Percentiles rank a stretch among this genome's conserved stretches.
Evolutionary conservation across 2,113 vertebrate genomes (phyloP).

Genomic region (Anser brachyrhynchus): DNA sequence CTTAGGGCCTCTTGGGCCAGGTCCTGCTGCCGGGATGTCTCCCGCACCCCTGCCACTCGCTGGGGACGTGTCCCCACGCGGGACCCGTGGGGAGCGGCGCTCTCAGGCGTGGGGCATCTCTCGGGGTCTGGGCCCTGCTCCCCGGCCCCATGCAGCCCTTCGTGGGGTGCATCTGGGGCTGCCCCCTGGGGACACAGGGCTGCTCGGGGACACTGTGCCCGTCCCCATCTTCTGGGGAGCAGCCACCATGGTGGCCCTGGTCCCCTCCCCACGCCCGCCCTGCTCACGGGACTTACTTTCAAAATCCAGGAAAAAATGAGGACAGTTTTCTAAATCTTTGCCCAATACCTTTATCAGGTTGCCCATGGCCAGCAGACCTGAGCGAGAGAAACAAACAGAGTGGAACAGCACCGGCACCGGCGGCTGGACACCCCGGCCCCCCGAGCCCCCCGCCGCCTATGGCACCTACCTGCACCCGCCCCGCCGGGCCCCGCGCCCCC

Average conservation of each 20-base stretch:
- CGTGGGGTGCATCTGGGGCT: accelerated
- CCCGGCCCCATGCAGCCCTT: background rate
- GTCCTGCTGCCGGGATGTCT: background rate
- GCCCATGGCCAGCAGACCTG: slow-evolving; percentile 94
- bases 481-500: accelerated
- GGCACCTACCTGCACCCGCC: background rate
- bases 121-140: accelerated
- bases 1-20: background rate
- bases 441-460: background rate
- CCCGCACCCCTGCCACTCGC: background rate
- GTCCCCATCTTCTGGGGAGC: background rate
- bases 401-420: slow-evolving; percentile 7
- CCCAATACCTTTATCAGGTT: slow-evolving; percentile 98
- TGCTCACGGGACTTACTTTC: slow-evolving; percentile 89
- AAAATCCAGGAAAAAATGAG: slow-evolving; percentile 99
- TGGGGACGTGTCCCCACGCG: accelerated
- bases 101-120: background rate
- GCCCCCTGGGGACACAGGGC: background rate
- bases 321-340: slow-evolving; percentile 99
- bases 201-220: background rate
- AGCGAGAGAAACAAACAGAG: slow-evolving; percentile 82
- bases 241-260: background rate
- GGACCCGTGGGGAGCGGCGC: background rate
- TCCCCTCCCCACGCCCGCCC: background rate
- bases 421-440: background rate